Evolutionary conservation across 2,797 vertebrate genomes (phyloP), one percentile per base, ranked within the genome.

Genomic region (Scyliorhinus canicula): DNA sequence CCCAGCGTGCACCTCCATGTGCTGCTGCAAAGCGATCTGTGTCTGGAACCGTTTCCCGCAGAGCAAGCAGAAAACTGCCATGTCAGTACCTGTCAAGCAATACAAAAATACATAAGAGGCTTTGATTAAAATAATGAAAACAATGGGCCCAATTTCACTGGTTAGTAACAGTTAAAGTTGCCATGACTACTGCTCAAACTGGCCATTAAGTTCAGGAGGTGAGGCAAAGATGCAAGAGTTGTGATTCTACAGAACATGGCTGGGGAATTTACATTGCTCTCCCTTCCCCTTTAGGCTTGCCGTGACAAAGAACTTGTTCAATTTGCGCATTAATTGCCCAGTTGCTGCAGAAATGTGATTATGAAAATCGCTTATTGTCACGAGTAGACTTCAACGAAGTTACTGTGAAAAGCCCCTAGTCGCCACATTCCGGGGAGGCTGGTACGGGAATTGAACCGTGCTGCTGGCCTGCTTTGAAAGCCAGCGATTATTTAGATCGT

Each of bases 21-120:
- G 99, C 97, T 99, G 98, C 97, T 99, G 99, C 96, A 99, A 98
- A 35, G 98, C 98, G n/a, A 98, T 99, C 98, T 99, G 99, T 0
- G 99, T 99, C 98, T 99, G 99, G 97, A 99, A 99, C 71, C 99
- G 98, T 97, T 99, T 99, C 95, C 99, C 99, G 3, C 99, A 99
- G 96, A 99, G 98, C 97, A 99, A 98, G 97, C 99, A 99, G 98
- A 99, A 99, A 96, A 99, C 98, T 0, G 99, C 99, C 99, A 99
- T 99, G 98, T 99, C 99, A 4, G 98, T 98, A 96, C 98, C 99
- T 99, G 97, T 88, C 96, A 0, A 95, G 16, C 95, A 95, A 7
- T 50, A 82, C 40, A 95, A 16, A 95, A 24, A n/a, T n/a, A 55
- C 24, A n/a, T 24, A 31, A 47, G 86, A 93, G 65, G 16, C 26